Base-by-base conservation (phyloP, 1,140 invertebrate genomes). In the Chlorops oryzae region DNA sequence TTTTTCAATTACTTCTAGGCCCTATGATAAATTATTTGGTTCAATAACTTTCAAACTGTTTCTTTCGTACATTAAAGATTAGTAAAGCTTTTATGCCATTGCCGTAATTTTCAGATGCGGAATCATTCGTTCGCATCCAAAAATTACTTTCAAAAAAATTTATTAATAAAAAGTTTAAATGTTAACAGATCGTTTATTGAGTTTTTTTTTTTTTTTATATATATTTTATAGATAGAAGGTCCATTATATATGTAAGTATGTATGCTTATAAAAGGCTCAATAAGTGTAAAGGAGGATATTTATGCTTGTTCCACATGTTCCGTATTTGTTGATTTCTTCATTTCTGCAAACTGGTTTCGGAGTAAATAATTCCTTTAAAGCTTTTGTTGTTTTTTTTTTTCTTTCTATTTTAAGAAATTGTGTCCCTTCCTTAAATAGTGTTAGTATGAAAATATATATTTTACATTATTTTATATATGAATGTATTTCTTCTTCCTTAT, bases 31-130 rank as follows among this genome's bases (percentile, higher is more conserved):
- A n/a, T n/a, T n/a, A n/a, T n/a, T n/a, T n/a, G n/a, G n/a, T n/a
- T n/a, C n/a, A n/a, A n/a, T n/a, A n/a, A n/a, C n/a, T n/a, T n/a
- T n/a, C n/a, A n/a, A n/a, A n/a, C n/a, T n/a, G n/a, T n/a, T n/a
- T n/a, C n/a, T n/a, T n/a, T n/a, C n/a, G n/a, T 35, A 15, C n/a
- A 4, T 35, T 15, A 18, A 18, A 10, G 5, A 18, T 3, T 38
- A 38, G 35, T 42, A 42, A 42, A 42, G 40, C 40, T 42, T 42
- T 42, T 22, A 42, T 21, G 40, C 40, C 40, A 42, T 42, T 42
- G 40, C 40, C 23, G 18, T 25, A 18, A 38, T 18, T 15, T 20
- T 18, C 35, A 18, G 35, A 5, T 20, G 3, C 3, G 13, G 13
- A 13, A 35, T 38, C 35, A 38, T 20, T 20, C 2, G 35, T 38